These are phyloP conservation scores for Drosophila cracens DNA, from an alignment of 2,888 invertebrate genomes.

Conservation along the genomic window DNA sequence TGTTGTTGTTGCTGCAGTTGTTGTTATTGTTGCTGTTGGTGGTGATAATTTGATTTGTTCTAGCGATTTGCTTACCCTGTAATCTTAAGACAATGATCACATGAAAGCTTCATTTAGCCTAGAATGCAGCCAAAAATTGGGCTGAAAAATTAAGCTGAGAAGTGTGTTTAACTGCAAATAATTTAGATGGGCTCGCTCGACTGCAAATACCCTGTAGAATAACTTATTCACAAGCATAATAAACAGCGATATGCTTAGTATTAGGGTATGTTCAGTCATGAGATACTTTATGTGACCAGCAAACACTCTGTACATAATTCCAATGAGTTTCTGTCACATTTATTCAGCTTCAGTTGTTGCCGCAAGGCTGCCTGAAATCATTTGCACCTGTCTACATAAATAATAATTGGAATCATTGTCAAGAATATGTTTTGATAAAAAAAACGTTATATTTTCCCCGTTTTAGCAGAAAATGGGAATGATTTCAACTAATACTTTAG, in stretches of 20 bases:
- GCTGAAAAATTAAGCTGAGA: background rate
- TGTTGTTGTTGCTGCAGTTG: conserved; percentile 13
- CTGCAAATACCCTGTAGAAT: background rate
- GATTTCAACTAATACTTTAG: background rate
- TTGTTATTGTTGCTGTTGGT: conserved; percentile 10
- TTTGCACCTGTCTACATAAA: background rate
- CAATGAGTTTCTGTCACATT: background rate
- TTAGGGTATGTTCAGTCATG: background rate
- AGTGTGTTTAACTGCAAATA: background rate
- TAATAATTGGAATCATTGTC: background rate
- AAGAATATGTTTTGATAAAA: background rate
- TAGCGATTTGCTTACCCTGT: conserved; percentile 34
- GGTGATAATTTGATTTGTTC: conserved; percentile 49
- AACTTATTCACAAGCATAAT: background rate
- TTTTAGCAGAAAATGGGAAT: background rate
- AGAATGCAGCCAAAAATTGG: background rate
- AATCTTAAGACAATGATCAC: background rate
- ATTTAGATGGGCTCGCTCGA: background rate
- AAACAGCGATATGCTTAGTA: background rate
- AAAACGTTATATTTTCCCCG: background rate
- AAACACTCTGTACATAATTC: too few relatives aligned
- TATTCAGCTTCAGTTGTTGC: background rate
- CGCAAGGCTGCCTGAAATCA: background rate
- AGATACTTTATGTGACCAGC: background rate
- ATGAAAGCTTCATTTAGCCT: background rate